Conservation (phyloP, 2,113 vertebrate genomes). For the Taxidea taxus region DNA sequence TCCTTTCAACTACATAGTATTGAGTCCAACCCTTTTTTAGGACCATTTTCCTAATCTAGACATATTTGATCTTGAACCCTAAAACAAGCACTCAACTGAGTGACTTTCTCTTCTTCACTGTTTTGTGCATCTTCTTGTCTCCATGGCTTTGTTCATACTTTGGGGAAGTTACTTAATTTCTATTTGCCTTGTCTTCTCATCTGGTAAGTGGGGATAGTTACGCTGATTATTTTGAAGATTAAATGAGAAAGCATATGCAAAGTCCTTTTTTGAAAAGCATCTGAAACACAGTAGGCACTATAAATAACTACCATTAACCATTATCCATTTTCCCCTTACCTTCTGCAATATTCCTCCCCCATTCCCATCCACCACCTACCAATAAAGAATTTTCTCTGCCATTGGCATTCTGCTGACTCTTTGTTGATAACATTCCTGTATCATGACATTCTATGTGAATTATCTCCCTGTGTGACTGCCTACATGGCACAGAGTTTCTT, state of each 20-base stretch:
- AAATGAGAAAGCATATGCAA: neutral
- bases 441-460: neutral
- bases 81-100: neutral
- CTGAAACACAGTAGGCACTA: neutral
- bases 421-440: neutral
- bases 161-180: neutral
- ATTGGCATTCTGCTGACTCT: neutral
- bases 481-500: neutral
- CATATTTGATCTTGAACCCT: neutral
- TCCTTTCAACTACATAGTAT: neutral
- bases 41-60: neutral
- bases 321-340: neutral
- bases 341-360: neutral
- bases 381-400: neutral
- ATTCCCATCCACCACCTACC: neutral
- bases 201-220: neutral
- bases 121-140: neutral
- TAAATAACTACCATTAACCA: neutral
- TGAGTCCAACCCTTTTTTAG: neutral
- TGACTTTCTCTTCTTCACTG: neutral
- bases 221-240: neutral
- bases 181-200: neutral
- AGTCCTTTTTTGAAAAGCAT: neutral
- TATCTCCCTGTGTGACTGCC: neutral
- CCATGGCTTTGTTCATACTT: neutral